phyloP scores from a whole-genome alignment of 2,888 invertebrate species.

The Eilema sororculum region DNA sequence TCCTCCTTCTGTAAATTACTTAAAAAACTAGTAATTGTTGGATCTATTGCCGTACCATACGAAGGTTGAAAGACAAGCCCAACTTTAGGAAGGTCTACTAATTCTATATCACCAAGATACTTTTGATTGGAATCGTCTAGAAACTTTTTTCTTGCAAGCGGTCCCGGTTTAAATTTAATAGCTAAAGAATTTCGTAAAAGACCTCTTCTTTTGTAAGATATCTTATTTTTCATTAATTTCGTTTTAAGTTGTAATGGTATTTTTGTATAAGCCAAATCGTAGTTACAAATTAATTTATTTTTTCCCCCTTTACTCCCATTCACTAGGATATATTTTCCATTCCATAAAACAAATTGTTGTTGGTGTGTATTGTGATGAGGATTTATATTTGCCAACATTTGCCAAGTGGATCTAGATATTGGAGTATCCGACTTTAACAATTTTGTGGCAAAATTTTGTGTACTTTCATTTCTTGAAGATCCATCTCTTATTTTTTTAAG shows the following conservation, averaged over 20 bases:
- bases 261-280: conserved; percentile 60
- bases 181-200: conserved; percentile 69
- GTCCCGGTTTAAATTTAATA: conserved; percentile 86
- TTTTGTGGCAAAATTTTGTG: conserved; percentile 68
- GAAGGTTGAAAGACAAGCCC: conserved; percentile 80
- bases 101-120: conserved; percentile 76
- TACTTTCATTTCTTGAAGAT: conserved; percentile 64
- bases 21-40: conserved; percentile 75
- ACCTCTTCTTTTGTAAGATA: conserved; percentile 56
- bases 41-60: conserved; percentile 78
- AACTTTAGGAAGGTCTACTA: conserved; percentile 83
- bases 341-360: conserved; percentile 73
- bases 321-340: conserved; percentile 70
- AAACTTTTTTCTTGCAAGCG: conserved; percentile 80
- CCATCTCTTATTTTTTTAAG: conserved; percentile 74
- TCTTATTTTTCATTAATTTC: conserved; percentile 18
- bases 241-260: conserved; percentile 32
- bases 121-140: conserved; percentile 79
- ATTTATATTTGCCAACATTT: conserved; percentile 80
- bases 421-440: conserved; percentile 68
- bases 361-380: conserved; percentile 63
- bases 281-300: conserved; percentile 67
- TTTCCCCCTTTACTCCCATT: conserved; percentile 77
- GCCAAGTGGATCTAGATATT: conserved; percentile 74
- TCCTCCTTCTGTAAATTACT: conserved; percentile 69